Evolutionary conservation across 2,888 invertebrate species (phyloP).

Genomic region (Oligia strigilis): DNA sequence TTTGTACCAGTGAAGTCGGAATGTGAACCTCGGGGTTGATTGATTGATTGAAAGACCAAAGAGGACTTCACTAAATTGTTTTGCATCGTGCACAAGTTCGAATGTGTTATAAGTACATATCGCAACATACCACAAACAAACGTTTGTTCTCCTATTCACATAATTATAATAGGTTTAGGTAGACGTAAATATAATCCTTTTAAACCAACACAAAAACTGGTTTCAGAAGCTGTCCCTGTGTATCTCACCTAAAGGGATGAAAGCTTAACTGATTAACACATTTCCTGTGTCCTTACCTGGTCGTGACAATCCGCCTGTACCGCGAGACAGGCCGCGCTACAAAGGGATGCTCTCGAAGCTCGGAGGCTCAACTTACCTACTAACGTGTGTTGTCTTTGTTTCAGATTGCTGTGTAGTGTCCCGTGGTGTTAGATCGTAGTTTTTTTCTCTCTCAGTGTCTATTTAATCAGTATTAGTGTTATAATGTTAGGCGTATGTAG

Average conservation of each 20-base stretch:
- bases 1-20: background rate
- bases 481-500: slow-evolving; percentile 49
- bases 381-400: slow-evolving; percentile 59
- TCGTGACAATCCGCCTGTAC: slow-evolving; percentile 1
- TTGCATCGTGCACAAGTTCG: background rate
- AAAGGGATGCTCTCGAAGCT: slow-evolving; percentile 16
- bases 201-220: slow-evolving; percentile 24
- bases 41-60: background rate
- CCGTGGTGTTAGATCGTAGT: slow-evolving; percentile 48
- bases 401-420: slow-evolving; percentile 63
- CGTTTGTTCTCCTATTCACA: background rate
- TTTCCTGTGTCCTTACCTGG: slow-evolving; percentile 7
- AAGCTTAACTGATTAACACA: slow-evolving; percentile 48
- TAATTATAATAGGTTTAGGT: background rate
- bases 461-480: slow-evolving; percentile 51
- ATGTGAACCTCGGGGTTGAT: background rate
- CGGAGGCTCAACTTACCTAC: slow-evolving; percentile 13
- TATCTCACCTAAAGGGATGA: slow-evolving; percentile 6
- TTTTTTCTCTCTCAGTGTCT: slow-evolving; percentile 53
- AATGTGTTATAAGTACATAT: background rate
- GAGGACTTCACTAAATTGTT: slow-evolving; percentile 10
- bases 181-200: slow-evolving; percentile 2
- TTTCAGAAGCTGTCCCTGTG: slow-evolving; percentile 12
- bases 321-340: slow-evolving; percentile 1
- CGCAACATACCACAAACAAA: background rate